A percentile compares a stretch with the other conserved stretches of the same genome.
phyloP scores from a whole-genome alignment of 2,113 vertebrate species.

The Callospermophilus lateralis region DNA sequence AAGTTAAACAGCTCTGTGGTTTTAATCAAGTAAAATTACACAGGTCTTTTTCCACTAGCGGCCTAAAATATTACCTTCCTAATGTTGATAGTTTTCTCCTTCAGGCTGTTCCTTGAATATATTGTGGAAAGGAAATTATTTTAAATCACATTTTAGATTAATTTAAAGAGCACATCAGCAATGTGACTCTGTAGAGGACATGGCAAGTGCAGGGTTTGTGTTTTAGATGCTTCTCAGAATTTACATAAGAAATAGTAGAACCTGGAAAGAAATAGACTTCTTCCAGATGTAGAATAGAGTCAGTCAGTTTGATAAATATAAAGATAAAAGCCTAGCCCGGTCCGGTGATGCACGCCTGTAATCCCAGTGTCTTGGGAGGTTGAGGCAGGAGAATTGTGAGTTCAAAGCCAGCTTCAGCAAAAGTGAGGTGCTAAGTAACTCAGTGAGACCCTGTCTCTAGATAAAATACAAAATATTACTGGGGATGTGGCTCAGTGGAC shows the following conservation, averaged over 20 bases:
- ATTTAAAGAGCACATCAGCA: conserved; percentile 66
- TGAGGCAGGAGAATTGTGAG: no score
- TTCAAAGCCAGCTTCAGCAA: no score
- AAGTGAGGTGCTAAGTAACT: no score
- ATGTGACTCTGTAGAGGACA: conserved; percentile 59
- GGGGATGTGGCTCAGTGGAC: no score
- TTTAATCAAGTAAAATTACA: conserved; percentile 36
- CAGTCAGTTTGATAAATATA: conserved; percentile 77
- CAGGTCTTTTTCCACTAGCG: conserved; percentile 54
- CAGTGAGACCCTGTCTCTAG: no score
- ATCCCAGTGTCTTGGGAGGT: no score
- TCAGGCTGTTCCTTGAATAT: conserved; percentile 50
- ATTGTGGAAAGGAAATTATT: conserved; percentile 67
- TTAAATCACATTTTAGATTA: conserved; percentile 76
- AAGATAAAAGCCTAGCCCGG: background rate
- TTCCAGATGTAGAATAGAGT: conserved; percentile 65
- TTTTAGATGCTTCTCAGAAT: conserved; percentile 63
- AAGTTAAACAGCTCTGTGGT: conserved; percentile 18
- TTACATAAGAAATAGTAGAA: conserved; percentile 37
- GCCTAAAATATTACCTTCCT: conserved; percentile 60
- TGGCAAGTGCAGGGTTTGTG: conserved; percentile 24
- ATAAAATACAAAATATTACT: no score
- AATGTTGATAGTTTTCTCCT: conserved; percentile 53
- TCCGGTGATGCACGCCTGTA: no score
- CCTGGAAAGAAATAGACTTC: conserved; percentile 70